phyloP scores from a whole-genome alignment of 2,113 vertebrate genomes.

The Nymphicus hollandicus region DNA sequence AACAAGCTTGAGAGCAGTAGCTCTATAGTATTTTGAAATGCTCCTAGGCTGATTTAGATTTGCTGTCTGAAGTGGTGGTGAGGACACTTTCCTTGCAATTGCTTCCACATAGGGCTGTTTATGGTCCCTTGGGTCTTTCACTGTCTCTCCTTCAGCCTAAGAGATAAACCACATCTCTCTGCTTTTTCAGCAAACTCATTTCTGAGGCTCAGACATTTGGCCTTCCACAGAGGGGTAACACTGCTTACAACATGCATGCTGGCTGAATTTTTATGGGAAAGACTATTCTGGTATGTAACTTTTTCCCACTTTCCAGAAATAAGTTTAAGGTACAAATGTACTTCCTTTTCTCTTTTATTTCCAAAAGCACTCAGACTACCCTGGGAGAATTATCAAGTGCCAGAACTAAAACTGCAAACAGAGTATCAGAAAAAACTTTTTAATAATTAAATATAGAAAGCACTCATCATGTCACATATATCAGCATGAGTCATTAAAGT shows the following conservation, averaged over 20 bases:
- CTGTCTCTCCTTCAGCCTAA: background rate
- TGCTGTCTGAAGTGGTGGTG: background rate
- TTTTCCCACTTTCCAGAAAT: background rate
- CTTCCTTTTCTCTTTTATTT: background rate
- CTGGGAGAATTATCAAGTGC: background rate
- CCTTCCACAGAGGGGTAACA: background rate
- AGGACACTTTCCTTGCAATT: background rate
- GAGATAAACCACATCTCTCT: background rate
- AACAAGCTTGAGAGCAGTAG: background rate
- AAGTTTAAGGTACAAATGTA: background rate
- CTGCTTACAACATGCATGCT: background rate
- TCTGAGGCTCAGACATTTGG: background rate
- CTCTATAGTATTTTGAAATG: background rate
- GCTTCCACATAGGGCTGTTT: background rate
- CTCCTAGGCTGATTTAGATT: background rate
- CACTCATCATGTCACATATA: background rate
- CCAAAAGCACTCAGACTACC: background rate
- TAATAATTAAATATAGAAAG: constrained; percentile 10
- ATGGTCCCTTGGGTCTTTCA: background rate
- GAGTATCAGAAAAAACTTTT: background rate
- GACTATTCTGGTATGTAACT: background rate
- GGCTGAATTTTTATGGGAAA: background rate
- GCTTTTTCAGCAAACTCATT: background rate
- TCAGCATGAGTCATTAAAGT: background rate
- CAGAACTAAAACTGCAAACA: background rate